Evolutionary conservation across 37 sponge, comb jelly and placozoan genomes (phyloP).

Genomic region (Theonella swinhoei): DNA sequence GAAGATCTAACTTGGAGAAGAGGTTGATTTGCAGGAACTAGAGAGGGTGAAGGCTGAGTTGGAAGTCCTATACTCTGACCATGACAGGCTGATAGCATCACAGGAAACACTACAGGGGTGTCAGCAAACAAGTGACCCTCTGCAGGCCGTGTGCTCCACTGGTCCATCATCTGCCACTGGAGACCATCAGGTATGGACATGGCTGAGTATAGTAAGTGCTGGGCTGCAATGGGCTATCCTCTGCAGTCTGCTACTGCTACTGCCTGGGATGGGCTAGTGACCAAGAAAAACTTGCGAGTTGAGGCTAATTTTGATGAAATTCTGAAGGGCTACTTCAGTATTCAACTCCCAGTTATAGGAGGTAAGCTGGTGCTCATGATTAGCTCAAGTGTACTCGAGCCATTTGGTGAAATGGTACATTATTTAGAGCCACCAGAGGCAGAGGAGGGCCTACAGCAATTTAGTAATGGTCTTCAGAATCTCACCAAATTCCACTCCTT

Average conservation of each 20-base stretch:
- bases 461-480: conserved; percentile 16
- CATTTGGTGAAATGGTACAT: too few relatives aligned
- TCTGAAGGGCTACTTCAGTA: conserved; percentile 23
- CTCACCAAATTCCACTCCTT: conserved; percentile 31
- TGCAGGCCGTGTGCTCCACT: background rate
- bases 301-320: conserved; percentile 41
- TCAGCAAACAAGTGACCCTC: background rate
- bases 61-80: background rate
- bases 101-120: too few relatives aligned
- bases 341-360: background rate
- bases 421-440: background rate
- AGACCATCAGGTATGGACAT: too few relatives aligned
- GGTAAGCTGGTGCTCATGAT: background rate
- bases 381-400: too few relatives aligned
- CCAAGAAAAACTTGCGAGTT: conserved; percentile 18
- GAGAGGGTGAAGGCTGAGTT: background rate
- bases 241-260: too few relatives aligned
- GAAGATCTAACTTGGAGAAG: too few relatives aligned
- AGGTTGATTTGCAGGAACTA: too few relatives aligned
- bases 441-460: conserved; percentile 1
- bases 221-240: too few relatives aligned
- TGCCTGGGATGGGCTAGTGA: background rate
- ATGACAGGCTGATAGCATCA: background rate
- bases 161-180: too few relatives aligned
- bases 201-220: too few relatives aligned